phyloP scores from a whole-genome alignment of 2,113 vertebrate genomes.

The Telmatochromis sp. region DNA sequence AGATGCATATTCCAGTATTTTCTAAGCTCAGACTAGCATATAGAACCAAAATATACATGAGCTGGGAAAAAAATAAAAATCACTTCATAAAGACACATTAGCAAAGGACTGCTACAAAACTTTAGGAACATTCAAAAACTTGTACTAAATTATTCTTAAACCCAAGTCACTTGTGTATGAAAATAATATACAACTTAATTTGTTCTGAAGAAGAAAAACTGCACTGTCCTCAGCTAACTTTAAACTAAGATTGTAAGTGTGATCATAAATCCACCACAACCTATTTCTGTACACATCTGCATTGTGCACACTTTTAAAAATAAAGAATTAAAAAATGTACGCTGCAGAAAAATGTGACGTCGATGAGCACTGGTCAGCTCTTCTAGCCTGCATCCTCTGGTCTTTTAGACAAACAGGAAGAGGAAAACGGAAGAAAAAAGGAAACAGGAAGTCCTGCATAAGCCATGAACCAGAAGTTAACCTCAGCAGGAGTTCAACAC shows the following conservation, averaged over 20 bases:
- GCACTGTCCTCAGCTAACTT: neutral
- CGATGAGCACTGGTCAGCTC: neutral
- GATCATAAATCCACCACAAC: neutral
- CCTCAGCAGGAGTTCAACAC: neutral
- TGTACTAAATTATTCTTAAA: neutral
- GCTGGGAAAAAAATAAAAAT: neutral
- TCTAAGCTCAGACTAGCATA: neutral
- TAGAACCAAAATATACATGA: neutral
- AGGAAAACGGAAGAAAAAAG: neutral
- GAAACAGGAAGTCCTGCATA: neutral
- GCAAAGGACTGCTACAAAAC: neutral
- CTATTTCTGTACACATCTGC: neutral
- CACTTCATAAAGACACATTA: neutral
- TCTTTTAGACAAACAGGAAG: slow-evolving; percentile 25
- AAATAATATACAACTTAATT: neutral
- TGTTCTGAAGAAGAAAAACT: neutral
- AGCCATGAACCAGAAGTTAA: neutral
- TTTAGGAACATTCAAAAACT: neutral
- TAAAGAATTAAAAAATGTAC: neutral
- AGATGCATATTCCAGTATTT: neutral
- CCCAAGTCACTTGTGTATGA: neutral
- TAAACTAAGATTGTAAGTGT: neutral
- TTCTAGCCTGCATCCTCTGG: neutral
- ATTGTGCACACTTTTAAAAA: neutral
- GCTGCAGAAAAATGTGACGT: neutral